These are phyloP conservation scores for Elephas maximus DNA, from an alignment of 2,113 vertebrate species.

Conservation along the genomic window DNA sequence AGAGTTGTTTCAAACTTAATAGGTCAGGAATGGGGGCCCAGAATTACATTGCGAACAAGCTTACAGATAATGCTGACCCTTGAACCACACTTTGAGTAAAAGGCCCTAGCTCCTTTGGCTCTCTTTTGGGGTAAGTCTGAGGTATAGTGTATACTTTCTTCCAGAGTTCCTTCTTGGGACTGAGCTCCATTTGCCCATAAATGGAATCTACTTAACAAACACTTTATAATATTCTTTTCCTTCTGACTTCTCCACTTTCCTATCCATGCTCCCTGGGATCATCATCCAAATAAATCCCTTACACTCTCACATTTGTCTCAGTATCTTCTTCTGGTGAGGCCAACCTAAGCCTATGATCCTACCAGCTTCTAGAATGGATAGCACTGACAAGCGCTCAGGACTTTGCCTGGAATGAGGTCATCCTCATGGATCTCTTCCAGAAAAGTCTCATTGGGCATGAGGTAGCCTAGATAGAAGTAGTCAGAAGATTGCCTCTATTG, in stretches of 20 bases:
- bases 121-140: background rate
- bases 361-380: slow-evolving; percentile 12
- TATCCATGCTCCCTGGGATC: background rate
- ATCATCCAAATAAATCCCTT: background rate
- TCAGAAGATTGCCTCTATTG: slow-evolving; percentile 66
- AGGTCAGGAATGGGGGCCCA: background rate
- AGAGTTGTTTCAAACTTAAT: slow-evolving; percentile 47
- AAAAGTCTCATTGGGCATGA: slow-evolving; percentile 56
- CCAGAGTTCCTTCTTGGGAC: background rate
- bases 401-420: slow-evolving; percentile 33
- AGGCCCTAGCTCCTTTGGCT: background rate
- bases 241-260: background rate
- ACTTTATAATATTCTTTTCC: background rate
- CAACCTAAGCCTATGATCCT: background rate
- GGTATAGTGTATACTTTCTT: background rate
- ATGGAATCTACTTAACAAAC: background rate
- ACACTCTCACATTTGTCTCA: background rate
- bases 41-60: slow-evolving; percentile 37
- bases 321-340: background rate
- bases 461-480: slow-evolving; percentile 51
- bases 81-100: background rate
- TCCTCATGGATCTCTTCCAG: slow-evolving; percentile 52
- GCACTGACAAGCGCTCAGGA: background rate
- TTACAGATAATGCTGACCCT: slow-evolving; percentile 19
- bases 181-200: background rate